A percentile compares a stretch with the other conserved stretches of the same genome.
Evolutionary conservation across 2,888 invertebrate genomes (phyloP).

Genomic region (Synanthedon myopaeformis): DNA sequence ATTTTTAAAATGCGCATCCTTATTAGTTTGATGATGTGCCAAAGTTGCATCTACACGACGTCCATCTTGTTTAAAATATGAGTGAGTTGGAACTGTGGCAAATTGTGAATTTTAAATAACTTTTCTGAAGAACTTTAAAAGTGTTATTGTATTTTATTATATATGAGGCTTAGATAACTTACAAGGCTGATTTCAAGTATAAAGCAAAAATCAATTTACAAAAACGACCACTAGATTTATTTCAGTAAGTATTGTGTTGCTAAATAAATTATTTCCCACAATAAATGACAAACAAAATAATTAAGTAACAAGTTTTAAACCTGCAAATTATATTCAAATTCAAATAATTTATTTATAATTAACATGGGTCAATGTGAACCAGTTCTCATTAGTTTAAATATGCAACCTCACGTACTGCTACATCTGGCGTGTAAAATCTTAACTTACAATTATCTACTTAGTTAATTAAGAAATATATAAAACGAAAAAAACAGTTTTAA

Average conservation of each 20-base stretch:
- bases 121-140: conserved; percentile 1
- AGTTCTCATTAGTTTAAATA: background rate
- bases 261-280: too few relatives aligned
- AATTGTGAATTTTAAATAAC: conserved; percentile 16
- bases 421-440: background rate
- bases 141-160: background rate
- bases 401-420: background rate
- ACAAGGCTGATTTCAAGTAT: too few relatives aligned
- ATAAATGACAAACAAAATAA: too few relatives aligned
- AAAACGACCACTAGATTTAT: too few relatives aligned
- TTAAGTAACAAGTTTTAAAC: too few relatives aligned
- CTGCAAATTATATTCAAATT: too few relatives aligned
- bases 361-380: background rate
- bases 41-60: conserved; percentile 19
- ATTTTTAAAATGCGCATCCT: too few relatives aligned
- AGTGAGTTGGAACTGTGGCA: conserved; percentile 31
- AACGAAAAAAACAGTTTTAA: background rate
- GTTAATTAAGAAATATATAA: background rate
- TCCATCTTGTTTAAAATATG: conserved; percentile 12
- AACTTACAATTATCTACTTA: background rate
- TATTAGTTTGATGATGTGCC: conserved; percentile 9
- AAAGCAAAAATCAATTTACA: too few relatives aligned
- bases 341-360: background rate
- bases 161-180: too few relatives aligned
- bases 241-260: too few relatives aligned